These are phyloP conservation scores for Fopius arisanus DNA, from an alignment of 1,140 invertebrate species.

Conservation along the genomic window DNA sequence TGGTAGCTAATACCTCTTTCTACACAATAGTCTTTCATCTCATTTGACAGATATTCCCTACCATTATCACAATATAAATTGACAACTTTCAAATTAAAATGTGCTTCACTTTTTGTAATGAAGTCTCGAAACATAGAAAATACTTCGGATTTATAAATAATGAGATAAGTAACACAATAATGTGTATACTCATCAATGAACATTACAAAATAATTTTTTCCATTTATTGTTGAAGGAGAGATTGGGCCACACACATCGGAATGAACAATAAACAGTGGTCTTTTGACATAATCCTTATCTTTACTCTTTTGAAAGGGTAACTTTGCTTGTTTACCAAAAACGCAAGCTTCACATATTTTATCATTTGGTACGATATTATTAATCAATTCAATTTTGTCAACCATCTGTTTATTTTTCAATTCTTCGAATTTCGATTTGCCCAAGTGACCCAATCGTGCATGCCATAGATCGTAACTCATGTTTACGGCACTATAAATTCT, in stretches of 20 bases:
- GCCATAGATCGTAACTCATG: conserved; percentile 50
- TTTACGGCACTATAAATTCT: conserved; percentile 28
- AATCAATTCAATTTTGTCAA: conserved; percentile 39
- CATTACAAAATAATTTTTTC: conserved; percentile 21
- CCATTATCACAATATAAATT: conserved; percentile 21
- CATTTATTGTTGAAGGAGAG: conserved; percentile 28
- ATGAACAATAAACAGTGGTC: conserved; percentile 11
- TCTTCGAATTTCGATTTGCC: conserved; percentile 49
- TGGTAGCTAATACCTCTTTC: conserved; percentile 27
- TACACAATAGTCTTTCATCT: conserved; percentile 15
- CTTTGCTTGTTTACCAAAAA: conserved; percentile 59
- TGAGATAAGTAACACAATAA: conserved; percentile 31
- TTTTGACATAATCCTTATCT: neutral
- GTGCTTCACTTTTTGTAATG: conserved; percentile 12
- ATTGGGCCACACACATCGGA: conserved; percentile 6
- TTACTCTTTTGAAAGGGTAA: conserved; percentile 33
- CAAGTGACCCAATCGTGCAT: conserved; percentile 55
- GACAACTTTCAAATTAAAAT: neutral
- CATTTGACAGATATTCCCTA: conserved; percentile 9
- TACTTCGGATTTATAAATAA: conserved; percentile 27
- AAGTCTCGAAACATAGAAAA: conserved; percentile 19
- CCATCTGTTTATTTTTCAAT: conserved; percentile 48
- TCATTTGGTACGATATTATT: conserved; percentile 14
- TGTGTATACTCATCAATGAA: conserved; percentile 24
- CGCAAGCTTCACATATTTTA: conserved; percentile 59